These are phyloP conservation scores for Lophotriccus pileatus DNA, from an alignment of 2,797 vertebrate species.

Conservation along the genomic window DNA sequence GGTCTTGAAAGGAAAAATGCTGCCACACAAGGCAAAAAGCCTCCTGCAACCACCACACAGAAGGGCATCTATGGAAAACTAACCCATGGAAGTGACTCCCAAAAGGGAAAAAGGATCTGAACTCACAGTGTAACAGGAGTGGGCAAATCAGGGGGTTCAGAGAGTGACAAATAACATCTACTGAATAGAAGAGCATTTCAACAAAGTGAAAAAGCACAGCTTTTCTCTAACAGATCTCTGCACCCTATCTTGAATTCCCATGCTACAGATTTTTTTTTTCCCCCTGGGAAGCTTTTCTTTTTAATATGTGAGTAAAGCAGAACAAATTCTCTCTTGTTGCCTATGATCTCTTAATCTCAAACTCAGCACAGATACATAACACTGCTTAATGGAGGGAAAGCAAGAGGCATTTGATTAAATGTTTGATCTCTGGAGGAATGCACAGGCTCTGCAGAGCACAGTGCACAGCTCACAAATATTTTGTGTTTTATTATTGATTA, in stretches of 20 bases:
- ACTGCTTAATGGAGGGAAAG: constrained; percentile 39
- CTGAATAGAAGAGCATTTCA: not conserved
- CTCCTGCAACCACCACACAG: not conserved
- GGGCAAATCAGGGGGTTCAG: not conserved
- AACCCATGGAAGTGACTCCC: not conserved
- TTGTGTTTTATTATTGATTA: constrained; percentile 46
- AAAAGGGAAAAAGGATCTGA: not conserved
- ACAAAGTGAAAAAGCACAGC: not conserved
- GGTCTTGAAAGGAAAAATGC: constrained; percentile 42
- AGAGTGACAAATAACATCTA: not conserved
- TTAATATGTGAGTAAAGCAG: constrained; percentile 47
- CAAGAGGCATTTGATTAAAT: constrained; percentile 51
- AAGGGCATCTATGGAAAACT: not conserved
- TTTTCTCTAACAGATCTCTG: not conserved
- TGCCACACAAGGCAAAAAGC: not conserved
- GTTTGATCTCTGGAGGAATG: constrained; percentile 48
- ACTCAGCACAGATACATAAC: constrained; percentile 27
- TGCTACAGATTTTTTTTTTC: not conserved
- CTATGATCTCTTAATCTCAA: constrained; percentile 46
- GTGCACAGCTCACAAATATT: not conserved
- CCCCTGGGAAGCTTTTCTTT: not conserved
- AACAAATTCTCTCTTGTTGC: constrained; percentile 50
- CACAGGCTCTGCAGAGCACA: not conserved
- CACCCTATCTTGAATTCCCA: constrained; percentile 7
- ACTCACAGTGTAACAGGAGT: not conserved